Conservation (phyloP, 35 echinoderm and acorn worm species). For the Amphiura filiformis region DNA sequence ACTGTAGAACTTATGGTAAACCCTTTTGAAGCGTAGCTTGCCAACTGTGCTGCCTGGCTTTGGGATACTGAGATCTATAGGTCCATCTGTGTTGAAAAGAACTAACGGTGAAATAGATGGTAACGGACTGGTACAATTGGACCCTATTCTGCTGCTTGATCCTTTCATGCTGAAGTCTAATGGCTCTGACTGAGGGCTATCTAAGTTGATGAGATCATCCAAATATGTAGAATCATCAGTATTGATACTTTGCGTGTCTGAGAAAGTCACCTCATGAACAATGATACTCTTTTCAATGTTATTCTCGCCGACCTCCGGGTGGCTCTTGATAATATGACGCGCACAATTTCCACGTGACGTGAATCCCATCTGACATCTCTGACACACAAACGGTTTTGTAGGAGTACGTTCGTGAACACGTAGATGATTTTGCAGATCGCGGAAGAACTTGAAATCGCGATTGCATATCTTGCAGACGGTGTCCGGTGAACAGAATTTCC, state of each 20-base stretch:
- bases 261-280: slow-evolving; percentile 20
- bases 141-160: no score
- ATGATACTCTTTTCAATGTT: slow-evolving; percentile 54
- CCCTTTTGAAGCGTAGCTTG: slow-evolving; percentile 57
- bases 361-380: slow-evolving; percentile 81
- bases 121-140: slow-evolving; percentile 13
- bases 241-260: slow-evolving; percentile 23
- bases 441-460: slow-evolving; percentile 91
- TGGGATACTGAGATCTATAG: slow-evolving; percentile 79
- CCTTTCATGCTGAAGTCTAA: slow-evolving; percentile 65
- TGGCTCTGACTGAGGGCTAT: slow-evolving; percentile 37
- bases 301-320: slow-evolving; percentile 50
- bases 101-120: slow-evolving; percentile 2
- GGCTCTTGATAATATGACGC: slow-evolving; percentile 82
- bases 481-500: slow-evolving; percentile 75
- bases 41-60: slow-evolving; percentile 46
- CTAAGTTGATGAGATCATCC: not conserved
- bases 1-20: slow-evolving; percentile 88
- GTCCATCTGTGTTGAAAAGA: slow-evolving; percentile 44
- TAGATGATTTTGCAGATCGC: slow-evolving; percentile 94
- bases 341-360: slow-evolving; percentile 79
- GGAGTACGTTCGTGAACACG: slow-evolving; percentile 80
- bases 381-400: slow-evolving; percentile 75
- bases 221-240: not conserved
- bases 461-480: slow-evolving; percentile 88